Evolutionary conservation across 2,113 vertebrate genomes (phyloP).

Genomic region (Alectura lathami): DNA sequence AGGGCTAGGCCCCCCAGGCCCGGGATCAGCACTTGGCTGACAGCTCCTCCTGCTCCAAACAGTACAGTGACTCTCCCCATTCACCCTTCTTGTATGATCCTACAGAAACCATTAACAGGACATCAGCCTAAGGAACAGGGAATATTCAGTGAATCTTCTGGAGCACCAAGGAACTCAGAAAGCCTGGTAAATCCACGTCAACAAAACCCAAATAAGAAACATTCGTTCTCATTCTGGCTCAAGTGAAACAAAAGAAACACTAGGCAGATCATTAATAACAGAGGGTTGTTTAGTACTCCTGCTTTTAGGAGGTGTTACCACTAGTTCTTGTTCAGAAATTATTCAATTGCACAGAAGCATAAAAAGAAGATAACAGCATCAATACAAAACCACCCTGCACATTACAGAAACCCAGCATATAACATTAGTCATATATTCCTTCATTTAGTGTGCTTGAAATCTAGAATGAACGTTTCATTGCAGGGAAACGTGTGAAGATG

Average conservation of each 20-base stretch:
- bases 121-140: not conserved
- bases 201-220: not conserved
- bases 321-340: not conserved
- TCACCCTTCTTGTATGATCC: not conserved
- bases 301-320: not conserved
- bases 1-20: not conserved
- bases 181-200: not conserved
- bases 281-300: not conserved
- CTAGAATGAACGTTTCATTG: not conserved
- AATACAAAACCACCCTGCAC: not conserved
- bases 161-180: not conserved
- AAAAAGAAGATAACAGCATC: not conserved
- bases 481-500: not conserved
- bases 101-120: not conserved
- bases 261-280: not conserved
- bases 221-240: not conserved
- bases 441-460: not conserved
- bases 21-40: not conserved
- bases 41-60: not conserved
- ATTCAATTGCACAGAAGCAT: not conserved
- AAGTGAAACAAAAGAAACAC: not conserved
- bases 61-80: not conserved
- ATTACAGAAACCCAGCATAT: not conserved
- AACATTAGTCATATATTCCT: not conserved
- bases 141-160: not conserved